These are phyloP conservation scores for Anolis carolinensis DNA, from an alignment of 2,113 vertebrate genomes.

Conservation along the genomic window DNA sequence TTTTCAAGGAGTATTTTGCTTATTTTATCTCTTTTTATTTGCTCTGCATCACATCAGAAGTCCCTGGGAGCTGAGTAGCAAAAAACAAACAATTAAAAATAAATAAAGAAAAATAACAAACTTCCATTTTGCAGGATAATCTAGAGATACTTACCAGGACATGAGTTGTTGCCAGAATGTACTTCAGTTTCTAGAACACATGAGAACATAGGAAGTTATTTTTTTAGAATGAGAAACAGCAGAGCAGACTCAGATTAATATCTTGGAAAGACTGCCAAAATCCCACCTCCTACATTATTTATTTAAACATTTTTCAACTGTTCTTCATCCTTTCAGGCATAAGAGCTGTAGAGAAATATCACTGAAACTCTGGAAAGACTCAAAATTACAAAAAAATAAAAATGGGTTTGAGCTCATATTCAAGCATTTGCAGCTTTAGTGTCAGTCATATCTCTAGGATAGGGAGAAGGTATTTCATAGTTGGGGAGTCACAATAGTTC, in stretches of 20 bases:
- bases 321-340: background rate
- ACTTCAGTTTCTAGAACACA: conserved; percentile 55
- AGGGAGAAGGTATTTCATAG: no score
- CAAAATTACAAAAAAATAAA: no score
- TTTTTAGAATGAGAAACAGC: background rate
- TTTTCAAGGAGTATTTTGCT: no score
- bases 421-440: no score
- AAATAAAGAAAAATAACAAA: no score
- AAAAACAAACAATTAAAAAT: no score
- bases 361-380: background rate
- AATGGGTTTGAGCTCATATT: no score
- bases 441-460: no score
- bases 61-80: no score
- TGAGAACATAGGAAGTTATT: conserved; percentile 30
- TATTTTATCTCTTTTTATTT: no score
- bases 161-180: conserved; percentile 38
- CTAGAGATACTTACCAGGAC: conserved; percentile 69
- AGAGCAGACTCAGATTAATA: background rate
- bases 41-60: no score
- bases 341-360: background rate
- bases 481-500: no score
- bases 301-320: background rate
- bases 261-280: background rate
- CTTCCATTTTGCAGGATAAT: conserved; percentile 2
- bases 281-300: background rate